phyloP scores from a whole-genome alignment of 2,797 vertebrate genomes.

The Malacoctenus gilli region DNA sequence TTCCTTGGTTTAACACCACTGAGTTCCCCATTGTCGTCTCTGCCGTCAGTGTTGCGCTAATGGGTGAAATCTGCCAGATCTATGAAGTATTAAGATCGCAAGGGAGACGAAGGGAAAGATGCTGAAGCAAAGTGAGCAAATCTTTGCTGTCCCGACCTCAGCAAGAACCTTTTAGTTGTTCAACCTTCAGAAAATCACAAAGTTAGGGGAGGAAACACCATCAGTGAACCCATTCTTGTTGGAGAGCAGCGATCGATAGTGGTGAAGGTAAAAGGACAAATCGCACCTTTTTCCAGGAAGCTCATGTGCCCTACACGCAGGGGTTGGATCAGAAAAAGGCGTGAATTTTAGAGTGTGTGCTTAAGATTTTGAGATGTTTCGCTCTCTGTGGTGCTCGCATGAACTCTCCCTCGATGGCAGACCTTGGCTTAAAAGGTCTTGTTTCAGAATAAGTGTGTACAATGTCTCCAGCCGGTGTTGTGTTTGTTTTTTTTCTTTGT shows the following conservation, averaged over 20 bases:
- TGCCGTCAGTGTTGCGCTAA: too few species aligned
- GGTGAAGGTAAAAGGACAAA: conserved; percentile 50
- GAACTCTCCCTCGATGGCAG: neutral
- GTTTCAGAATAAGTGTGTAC: too few species aligned
- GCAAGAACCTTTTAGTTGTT: conserved; percentile 28
- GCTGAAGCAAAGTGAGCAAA: conserved; percentile 27
- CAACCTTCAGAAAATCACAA: conserved; percentile 41
- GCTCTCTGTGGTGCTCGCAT: neutral
- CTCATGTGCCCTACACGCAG: neutral
- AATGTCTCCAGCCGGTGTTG: too few species aligned
- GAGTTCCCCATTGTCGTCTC: too few species aligned
- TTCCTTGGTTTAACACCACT: too few species aligned
- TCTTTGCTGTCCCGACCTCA: conserved; percentile 17
- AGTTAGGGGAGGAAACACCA: conserved; percentile 46
- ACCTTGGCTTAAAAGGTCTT: too few species aligned
- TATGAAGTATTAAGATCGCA: neutral
- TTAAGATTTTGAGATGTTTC: too few species aligned
- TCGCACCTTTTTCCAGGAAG: conserved; percentile 19
- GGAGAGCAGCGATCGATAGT: conserved; percentile 45
- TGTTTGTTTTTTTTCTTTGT: neutral
- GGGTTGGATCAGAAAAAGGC: conserved; percentile 20
- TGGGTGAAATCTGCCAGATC: too few species aligned
- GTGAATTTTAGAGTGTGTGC: conserved; percentile 2
- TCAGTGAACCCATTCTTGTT: conserved; percentile 37
- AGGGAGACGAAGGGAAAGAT: conserved; percentile 7